A percentile compares a stretch with the other conserved stretches of the same genome.
phyloP scores from a whole-genome alignment of 2,113 vertebrate species.

The Lipophrys pholis region DNA sequence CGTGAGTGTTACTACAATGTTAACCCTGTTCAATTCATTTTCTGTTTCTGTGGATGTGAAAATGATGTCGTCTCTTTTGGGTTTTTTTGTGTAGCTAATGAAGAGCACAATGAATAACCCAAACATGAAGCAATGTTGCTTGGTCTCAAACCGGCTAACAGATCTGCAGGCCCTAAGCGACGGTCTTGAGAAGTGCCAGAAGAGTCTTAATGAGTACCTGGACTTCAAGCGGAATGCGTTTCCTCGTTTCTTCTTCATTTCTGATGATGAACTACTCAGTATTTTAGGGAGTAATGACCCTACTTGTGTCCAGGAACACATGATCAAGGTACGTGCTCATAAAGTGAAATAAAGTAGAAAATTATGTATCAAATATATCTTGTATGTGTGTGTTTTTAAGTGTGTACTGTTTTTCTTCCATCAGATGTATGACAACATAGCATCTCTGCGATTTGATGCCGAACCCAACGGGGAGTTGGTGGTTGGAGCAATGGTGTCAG shows the following conservation, averaged over 20 bases:
- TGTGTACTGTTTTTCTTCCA: neutral
- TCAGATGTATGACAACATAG: constrained; percentile 98
- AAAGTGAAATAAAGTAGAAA: too few relatives aligned
- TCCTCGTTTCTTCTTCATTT: constrained; percentile 98
- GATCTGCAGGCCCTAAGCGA: constrained; percentile 89
- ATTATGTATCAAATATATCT: too few relatives aligned
- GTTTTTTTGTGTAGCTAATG: constrained; percentile 88
- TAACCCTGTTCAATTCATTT: neutral
- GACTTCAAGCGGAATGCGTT: constrained; percentile 95
- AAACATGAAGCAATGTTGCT: constrained; percentile 89
- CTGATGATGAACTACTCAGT: constrained; percentile 96
- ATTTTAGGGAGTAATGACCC: constrained; percentile 93
- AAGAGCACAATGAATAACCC: constrained; percentile 85
- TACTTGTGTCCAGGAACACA: constrained; percentile 94
- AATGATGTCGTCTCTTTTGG: neutral
- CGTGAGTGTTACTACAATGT: constrained; percentile 76
- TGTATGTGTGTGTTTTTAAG: too few relatives aligned
- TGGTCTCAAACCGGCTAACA: constrained; percentile 85
- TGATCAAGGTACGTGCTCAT: constrained; percentile 87
- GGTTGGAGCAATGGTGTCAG: constrained; percentile 92
- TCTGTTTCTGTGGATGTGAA: neutral
- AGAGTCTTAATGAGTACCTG: constrained; percentile 94
- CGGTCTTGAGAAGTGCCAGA: constrained; percentile 94
- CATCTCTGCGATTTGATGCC: constrained; percentile 86
- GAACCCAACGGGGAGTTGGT: constrained; percentile 81